These are phyloP conservation scores for Pseudomugil gertrudae DNA, from an alignment of 2,797 vertebrate species.

Conservation along the genomic window DNA sequence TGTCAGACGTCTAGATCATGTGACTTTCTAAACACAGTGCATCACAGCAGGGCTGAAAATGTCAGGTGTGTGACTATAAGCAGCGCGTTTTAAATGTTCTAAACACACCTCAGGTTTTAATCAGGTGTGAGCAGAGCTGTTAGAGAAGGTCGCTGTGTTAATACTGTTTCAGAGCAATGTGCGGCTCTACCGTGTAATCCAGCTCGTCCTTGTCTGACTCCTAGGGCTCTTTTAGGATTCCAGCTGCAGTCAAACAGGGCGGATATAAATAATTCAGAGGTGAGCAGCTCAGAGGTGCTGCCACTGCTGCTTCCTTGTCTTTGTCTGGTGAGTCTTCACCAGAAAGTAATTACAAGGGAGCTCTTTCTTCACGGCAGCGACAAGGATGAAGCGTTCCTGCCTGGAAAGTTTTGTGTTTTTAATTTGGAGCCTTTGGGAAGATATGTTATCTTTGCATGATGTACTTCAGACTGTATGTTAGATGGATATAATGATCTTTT, in stretches of 20 bases:
- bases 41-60: neutral
- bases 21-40: neutral
- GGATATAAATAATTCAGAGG: conserved; percentile 54
- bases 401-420: conserved; percentile 33
- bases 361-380: conserved; percentile 28
- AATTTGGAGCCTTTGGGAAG: conserved; percentile 17
- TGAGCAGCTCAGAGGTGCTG: conserved; percentile 29
- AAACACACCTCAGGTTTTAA: conserved; percentile 35
- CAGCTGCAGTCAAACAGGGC: conserved; percentile 51
- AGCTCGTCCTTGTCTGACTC: conserved; percentile 51
- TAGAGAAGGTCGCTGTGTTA: conserved; percentile 22
- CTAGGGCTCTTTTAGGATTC: conserved; percentile 48
- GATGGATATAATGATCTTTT: too few species aligned
- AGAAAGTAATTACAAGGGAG: conserved; percentile 44
- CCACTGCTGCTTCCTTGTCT: conserved; percentile 11
- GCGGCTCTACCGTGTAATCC: conserved; percentile 36
- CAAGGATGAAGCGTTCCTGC: conserved; percentile 27
- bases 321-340: conserved; percentile 26
- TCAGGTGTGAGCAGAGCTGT: conserved; percentile 37
- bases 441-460: neutral
- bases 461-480: neutral
- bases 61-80: neutral
- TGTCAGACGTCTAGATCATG: neutral
- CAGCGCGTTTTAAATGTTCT: neutral
- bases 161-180: conserved; percentile 30